These are phyloP conservation scores for Meloidogyne hapla DNA, from an alignment of 1,140 invertebrate genomes.

Conservation along the genomic window DNA sequence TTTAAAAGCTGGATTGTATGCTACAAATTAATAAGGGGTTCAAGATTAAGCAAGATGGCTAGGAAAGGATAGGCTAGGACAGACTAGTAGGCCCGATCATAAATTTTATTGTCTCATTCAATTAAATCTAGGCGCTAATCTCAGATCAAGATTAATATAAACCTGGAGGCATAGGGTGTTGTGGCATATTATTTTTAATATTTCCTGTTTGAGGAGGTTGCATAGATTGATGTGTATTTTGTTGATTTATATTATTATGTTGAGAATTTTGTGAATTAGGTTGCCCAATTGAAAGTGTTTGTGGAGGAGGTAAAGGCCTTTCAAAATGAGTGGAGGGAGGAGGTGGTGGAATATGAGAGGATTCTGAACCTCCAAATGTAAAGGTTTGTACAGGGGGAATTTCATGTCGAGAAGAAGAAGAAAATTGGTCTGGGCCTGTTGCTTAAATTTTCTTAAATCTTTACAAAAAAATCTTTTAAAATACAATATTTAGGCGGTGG, in stretches of 20 bases:
- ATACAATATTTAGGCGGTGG: constrained; percentile 15
- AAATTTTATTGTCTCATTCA: no score
- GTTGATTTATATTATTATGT: not conserved
- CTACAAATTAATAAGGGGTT: no score
- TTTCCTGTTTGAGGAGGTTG: not conserved
- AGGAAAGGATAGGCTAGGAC: no score
- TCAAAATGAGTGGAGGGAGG: not conserved
- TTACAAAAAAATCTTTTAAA: not conserved
- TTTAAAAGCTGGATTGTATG: constrained; percentile 30
- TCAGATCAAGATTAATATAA: no score
- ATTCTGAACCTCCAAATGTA: not conserved
- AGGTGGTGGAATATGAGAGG: constrained; percentile 4
- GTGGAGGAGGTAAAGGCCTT: not conserved
- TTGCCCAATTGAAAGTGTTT: not conserved
- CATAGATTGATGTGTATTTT: not conserved
- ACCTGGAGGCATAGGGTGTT: not conserved
- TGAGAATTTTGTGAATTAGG: constrained; percentile 8
- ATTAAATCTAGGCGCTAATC: no score
- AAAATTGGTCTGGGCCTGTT: not conserved
- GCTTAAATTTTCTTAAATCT: not conserved
- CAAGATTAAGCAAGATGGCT: no score
- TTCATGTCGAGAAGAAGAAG: not conserved
- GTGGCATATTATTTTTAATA: not conserved
- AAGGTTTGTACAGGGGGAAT: not conserved
- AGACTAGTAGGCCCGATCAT: no score